phyloP scores from a whole-genome alignment of 1,140 invertebrate species.

The Sogatella furcifera region DNA sequence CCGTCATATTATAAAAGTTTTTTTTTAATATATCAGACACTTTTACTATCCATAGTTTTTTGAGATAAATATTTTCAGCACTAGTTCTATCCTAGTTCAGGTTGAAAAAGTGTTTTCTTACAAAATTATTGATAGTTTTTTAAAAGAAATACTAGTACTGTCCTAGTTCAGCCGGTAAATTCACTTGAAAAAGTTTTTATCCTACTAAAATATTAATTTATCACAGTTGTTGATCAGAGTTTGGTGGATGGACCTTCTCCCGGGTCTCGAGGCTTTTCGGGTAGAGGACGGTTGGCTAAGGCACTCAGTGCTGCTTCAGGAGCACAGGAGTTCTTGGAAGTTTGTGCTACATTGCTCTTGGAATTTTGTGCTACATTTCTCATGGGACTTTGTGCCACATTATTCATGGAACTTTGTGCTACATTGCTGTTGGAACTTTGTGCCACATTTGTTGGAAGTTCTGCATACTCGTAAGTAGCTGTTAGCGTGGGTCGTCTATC shows the following conservation, averaged over 20 bases:
- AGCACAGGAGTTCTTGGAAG: no score
- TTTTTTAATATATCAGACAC: no score
- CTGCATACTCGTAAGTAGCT: constrained; percentile 37
- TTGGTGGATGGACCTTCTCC: constrained; percentile 29
- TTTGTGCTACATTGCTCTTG: constrained; percentile 29
- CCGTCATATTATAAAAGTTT: no score
- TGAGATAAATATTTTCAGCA: no score
- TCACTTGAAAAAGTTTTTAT: no score
- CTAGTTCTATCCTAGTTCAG: no score
- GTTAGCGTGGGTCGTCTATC: constrained; percentile 29
- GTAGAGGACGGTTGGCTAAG: constrained; percentile 55
- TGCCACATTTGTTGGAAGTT: constrained; percentile 28
- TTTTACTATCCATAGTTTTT: no score
- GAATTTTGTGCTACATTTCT: not conserved
- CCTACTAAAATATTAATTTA: not conserved
- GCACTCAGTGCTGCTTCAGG: constrained; percentile 43
- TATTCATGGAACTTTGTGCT: constrained; percentile 17
- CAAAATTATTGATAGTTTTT: no score
- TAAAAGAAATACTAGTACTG: no score
- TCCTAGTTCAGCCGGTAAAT: no score
- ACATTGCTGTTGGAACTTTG: constrained; percentile 24
- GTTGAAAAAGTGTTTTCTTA: no score
- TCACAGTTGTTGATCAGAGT: constrained; percentile 14
- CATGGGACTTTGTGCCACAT: constrained; percentile 8
- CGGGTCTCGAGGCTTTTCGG: constrained; percentile 45